phyloP scores from a whole-genome alignment of 2,888 invertebrate genomes.

The Physocephala rufipes region DNA sequence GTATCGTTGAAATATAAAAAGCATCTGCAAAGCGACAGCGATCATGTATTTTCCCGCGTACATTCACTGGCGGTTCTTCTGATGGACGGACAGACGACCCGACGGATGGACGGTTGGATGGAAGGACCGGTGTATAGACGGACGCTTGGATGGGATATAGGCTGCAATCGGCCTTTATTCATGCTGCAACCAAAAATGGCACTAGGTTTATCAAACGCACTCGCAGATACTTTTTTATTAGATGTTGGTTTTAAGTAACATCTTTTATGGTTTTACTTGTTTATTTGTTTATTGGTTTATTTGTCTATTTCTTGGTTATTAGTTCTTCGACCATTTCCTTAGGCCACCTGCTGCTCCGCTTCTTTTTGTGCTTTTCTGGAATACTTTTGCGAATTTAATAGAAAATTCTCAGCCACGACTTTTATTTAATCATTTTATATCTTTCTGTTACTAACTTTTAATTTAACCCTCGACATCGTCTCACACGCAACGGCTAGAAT shows the following conservation, averaged over 20 bases:
- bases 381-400: too few species aligned
- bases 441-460: too few species aligned
- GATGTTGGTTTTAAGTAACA: not conserved
- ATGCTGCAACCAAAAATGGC: not conserved
- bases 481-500: too few species aligned
- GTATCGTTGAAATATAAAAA: not conserved
- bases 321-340: too few species aligned
- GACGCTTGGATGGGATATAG: not conserved
- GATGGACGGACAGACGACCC: too few species aligned
- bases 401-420: too few species aligned
- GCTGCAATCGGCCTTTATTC: not conserved
- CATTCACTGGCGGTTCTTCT: not conserved
- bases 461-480: too few species aligned
- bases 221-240: constrained; percentile 2
- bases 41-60: not conserved
- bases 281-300: not conserved
- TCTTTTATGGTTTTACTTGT: not conserved
- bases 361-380: too few species aligned
- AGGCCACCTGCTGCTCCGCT: too few species aligned
- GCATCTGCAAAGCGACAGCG: not conserved
- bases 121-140: not conserved
- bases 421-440: too few species aligned
- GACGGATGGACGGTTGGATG: too few species aligned
- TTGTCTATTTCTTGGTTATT: not conserved
- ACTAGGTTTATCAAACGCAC: constrained; percentile 4